Evolutionary conservation across 2,797 vertebrate genomes (phyloP).

Genomic region (Chaetodon trifasciatus): DNA sequence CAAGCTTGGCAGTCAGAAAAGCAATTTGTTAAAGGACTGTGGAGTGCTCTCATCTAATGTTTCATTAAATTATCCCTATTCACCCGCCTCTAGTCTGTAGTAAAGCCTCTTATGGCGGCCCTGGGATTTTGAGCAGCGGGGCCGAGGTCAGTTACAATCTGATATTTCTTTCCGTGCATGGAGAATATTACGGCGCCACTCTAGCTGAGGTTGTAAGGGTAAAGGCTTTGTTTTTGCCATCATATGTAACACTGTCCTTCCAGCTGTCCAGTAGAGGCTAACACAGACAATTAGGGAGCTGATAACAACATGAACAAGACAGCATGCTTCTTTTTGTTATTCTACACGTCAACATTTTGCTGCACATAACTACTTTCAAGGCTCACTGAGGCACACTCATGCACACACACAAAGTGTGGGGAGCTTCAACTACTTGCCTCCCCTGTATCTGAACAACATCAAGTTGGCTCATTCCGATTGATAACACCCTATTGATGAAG

Average conservation of each 20-base stretch:
- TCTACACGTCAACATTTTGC: conserved; percentile 29
- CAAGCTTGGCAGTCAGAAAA: conserved; percentile 68
- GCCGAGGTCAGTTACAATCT: conserved; percentile 73
- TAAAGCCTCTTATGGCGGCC: conserved; percentile 80
- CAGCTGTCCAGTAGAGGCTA: conserved; percentile 21
- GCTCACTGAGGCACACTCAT: background rate
- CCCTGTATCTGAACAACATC: background rate
- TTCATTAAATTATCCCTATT: conserved; percentile 86
- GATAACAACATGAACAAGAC: conserved; percentile 16
- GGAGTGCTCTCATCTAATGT: conserved; percentile 81
- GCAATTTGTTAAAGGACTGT: conserved; percentile 84
- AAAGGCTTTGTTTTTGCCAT: conserved; percentile 56
- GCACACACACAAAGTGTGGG: background rate
- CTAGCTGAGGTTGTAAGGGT: conserved; percentile 23
- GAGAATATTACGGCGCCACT: conserved; percentile 50
- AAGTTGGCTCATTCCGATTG: background rate
- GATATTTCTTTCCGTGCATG: conserved; percentile 72
- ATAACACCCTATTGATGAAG: background rate
- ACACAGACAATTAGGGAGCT: conserved; percentile 41
- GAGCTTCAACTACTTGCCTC: background rate
- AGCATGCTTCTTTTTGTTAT: conserved; percentile 23
- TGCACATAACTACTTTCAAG: conserved; percentile 34
- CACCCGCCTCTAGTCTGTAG: conserved; percentile 69
- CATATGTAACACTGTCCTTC: conserved; percentile 38
- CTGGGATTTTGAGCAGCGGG: conserved; percentile 67